These are phyloP conservation scores for Pelusios castaneus DNA, from an alignment of 2,113 vertebrate species.

Conservation along the genomic window DNA sequence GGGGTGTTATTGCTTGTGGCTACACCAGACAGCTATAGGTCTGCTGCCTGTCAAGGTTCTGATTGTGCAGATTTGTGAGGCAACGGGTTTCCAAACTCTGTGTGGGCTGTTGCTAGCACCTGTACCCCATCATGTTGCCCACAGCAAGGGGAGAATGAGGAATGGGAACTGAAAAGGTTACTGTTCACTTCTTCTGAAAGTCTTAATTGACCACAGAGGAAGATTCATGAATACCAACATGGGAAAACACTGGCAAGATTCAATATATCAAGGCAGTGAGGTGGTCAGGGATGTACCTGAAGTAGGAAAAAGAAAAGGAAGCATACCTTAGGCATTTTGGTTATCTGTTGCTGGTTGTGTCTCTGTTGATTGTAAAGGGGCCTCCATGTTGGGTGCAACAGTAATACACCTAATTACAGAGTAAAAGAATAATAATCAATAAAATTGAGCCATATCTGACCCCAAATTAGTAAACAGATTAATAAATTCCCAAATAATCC, in stretches of 20 bases:
- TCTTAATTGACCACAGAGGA: background rate
- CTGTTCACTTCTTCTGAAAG: background rate
- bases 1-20: background rate
- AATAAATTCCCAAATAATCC: background rate
- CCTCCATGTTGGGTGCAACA: background rate
- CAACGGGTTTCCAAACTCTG: background rate
- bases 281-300: background rate
- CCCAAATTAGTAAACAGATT: background rate
- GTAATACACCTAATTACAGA: background rate
- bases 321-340: background rate
- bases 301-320: background rate
- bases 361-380: background rate
- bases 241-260: background rate
- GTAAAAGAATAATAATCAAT: background rate
- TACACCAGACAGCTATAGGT: background rate
- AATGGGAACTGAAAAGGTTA: background rate
- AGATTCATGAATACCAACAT: background rate
- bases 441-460: background rate
- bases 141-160: background rate
- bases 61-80: background rate
- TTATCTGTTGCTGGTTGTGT: background rate
- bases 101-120: background rate
- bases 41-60: background rate
- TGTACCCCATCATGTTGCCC: background rate
- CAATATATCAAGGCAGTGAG: background rate